Base-by-base conservation (phyloP, 2,888 invertebrate genomes). In the Lasius fuliginosus region DNA sequence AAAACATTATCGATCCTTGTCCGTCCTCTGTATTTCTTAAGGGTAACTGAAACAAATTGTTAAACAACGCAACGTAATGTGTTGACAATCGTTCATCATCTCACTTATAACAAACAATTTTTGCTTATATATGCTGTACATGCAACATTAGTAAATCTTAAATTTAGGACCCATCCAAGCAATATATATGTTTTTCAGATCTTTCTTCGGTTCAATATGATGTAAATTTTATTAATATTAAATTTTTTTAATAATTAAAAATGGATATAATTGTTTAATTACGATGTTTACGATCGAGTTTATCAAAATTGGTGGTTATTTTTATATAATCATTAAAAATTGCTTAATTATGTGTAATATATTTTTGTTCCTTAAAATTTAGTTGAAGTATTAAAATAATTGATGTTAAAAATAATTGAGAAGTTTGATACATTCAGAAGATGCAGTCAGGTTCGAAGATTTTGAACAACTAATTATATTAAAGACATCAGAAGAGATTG, bases 31-130 rank as follows among this genome's bases (percentile, higher is more conserved):
- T 23, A 23, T 23, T 23, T 23, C 23, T 23, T 23, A 23, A 23
- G 23, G 23, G 23, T 23, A 36, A 23, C 65, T 64, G 33, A 64
- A 75, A 75, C 33, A 75, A 64, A 75, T 46, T 12, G 30, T 62
- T 75, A 46, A 15, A 75, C 15, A 49, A 76, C 18, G 23, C 42
- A n/a, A 58, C 40, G 46, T 62, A 60, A 30, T 42, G 42, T 62
- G 62, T 8, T 74, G 60, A 12, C 4, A 4, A 74, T 73, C 6
- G 53, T 53, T 56, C n/a, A 23, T 58, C 40, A 36, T 30, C 3
- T 60, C 30, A 74, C 12, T 30, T 15, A 30, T 60, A 60, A 42
- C 15, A 23, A 23, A 71, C 36, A 30, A n/a, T 12, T 46, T 67
- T 40, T 15, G 3, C 18, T 33, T 33, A 23, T 23, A 23, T 0